Evolutionary conservation across 1,140 invertebrate species (phyloP), one percentile per base, ranked within the genome.

Genomic region (Telenomus remus): DNA sequence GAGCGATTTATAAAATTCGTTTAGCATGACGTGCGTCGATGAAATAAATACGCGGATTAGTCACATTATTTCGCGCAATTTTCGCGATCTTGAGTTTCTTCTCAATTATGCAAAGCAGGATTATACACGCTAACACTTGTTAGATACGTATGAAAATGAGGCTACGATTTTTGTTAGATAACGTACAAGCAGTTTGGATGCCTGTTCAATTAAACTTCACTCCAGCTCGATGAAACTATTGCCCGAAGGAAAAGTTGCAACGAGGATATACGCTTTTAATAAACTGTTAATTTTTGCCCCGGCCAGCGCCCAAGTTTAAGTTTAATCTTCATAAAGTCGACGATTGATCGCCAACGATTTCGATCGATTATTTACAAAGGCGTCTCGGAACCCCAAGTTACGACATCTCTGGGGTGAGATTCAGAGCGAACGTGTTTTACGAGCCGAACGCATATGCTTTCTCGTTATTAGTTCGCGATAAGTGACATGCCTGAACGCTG

Each of bases 401-500:
- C 59, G 64, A 55, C 49, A 49, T 76, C 72, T 76, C 59, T 53
- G 44, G 54, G 59, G 59, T 68, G 19, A 75, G 69, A 68, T 69
- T 56, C 34, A 47, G 49, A 75, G 51, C 19, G 51, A 53, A 37
- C 12, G 39, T 68, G 34, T 68, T 75, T 75, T 69, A 75, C 53
- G 64, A 59, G 37, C 27, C 55, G 14, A 49, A 50, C 37, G 37
- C 51, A 61, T 64, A 61, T 66, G 60, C 56, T 71, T 66, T 76
- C 61, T 55, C 59, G 56, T 70, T 76, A 76, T 76, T 79, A 76
- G 53, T 75, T 69, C 54, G 64, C 42, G 39, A 68, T 71, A 71
- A 71, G 65, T 75, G 76, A 78, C 60, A 65, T 51, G 48, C 55
- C 35, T 39, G 51, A 60, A 46, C 54, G 75, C 51, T 69, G 64